These are phyloP conservation scores for Prunella strophiata DNA, from an alignment of 2,797 vertebrate species.

Conservation along the genomic window DNA sequence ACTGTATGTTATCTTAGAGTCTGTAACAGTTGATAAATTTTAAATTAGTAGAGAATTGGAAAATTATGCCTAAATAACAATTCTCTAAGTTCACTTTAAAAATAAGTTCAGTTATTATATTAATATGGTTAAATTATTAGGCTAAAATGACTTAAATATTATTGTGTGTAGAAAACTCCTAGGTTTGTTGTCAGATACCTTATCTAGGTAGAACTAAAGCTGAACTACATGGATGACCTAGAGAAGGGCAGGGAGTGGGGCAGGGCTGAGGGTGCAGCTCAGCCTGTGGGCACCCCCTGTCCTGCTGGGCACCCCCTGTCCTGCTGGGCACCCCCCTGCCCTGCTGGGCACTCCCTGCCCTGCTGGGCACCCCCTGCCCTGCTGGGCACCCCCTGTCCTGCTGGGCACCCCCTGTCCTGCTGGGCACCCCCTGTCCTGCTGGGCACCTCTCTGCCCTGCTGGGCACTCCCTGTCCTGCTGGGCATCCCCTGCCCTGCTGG, in stretches of 20 bases:
- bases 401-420: too few relatives aligned
- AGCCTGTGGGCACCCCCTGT: too few relatives aligned
- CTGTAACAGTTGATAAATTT: not conserved
- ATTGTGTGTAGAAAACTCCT: not conserved
- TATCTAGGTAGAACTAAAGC: not conserved
- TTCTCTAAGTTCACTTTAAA: not conserved
- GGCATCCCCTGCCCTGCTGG: too few relatives aligned
- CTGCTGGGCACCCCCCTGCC: not conserved
- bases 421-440: too few relatives aligned
- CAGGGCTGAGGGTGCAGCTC: not conserved
- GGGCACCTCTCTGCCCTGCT: too few relatives aligned
- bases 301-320: not conserved
- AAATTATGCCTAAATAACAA: not conserved
- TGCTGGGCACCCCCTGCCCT: too few relatives aligned
- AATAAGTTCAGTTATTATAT: not conserved
- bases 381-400: too few relatives aligned
- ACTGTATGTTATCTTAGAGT: not conserved
- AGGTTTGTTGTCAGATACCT: not conserved
- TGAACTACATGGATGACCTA: accelerated
- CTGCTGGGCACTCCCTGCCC: too few relatives aligned
- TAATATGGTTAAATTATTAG: not conserved
- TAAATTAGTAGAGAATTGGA: not conserved
- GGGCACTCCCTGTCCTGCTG: too few relatives aligned
- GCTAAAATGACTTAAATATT: not conserved
- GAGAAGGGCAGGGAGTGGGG: not conserved